Evolutionary conservation across 2,113 vertebrate genomes (phyloP).

Genomic region (Bucco capensis): DNA sequence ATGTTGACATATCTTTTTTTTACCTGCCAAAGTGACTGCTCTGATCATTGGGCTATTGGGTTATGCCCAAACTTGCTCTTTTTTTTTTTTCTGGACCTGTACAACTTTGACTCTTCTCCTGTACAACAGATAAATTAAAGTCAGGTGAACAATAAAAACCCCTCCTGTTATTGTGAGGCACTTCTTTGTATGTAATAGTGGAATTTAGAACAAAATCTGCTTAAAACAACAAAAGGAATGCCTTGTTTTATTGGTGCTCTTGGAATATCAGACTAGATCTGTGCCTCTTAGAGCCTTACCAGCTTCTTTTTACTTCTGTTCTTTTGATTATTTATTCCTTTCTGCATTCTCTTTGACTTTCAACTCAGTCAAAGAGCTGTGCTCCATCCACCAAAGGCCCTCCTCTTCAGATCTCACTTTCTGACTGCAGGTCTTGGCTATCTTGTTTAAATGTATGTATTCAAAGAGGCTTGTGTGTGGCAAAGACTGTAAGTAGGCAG

Average conservation of each 20-base stretch:
- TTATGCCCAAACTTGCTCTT: neutral
- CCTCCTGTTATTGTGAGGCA: neutral
- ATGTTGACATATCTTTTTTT: neutral
- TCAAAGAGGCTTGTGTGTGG: neutral
- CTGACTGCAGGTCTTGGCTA: neutral
- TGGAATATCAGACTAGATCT: neutral
- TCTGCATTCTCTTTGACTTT: slow-evolving; percentile 38
- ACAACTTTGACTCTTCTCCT: neutral
- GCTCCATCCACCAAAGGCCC: neutral
- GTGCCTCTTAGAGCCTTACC: neutral
- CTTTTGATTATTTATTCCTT: slow-evolving; percentile 55
- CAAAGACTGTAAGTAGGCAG: neutral
- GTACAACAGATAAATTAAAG: neutral
- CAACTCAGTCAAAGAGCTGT: neutral
- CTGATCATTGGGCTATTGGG: neutral
- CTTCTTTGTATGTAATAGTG: neutral
- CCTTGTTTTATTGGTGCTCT: neutral
- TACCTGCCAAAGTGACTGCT: neutral
- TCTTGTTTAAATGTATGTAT: neutral
- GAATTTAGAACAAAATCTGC: neutral
- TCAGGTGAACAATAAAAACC: neutral
- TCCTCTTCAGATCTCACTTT: slow-evolving; percentile 5
- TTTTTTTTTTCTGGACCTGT: too few species aligned
- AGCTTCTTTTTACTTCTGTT: neutral
- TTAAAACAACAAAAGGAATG: neutral